These are phyloP conservation scores for Planococcus citri DNA, from an alignment of 1,140 invertebrate genomes.

Conservation along the genomic window DNA sequence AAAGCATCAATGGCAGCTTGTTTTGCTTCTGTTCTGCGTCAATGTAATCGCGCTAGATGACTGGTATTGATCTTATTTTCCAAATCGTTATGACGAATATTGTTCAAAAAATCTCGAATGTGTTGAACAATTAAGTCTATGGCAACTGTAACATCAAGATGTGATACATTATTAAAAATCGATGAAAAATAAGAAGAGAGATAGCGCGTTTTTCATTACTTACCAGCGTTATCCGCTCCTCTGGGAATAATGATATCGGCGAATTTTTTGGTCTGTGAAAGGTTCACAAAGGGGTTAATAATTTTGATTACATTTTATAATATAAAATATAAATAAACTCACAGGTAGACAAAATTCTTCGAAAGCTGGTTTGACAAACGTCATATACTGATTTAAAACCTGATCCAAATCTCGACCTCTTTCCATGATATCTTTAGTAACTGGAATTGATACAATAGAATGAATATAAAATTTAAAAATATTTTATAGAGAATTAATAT, in stretches of 20 bases:
- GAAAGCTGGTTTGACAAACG: constrained; percentile 95
- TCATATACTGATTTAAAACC: constrained; percentile 92
- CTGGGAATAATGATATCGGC: constrained; percentile 98
- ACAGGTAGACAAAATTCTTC: constrained; percentile 98
- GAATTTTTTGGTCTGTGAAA: constrained; percentile 94
- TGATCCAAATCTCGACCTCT: constrained; percentile 84
- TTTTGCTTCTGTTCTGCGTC: not conserved
- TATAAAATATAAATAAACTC: constrained; percentile 34
- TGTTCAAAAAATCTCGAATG: constrained; percentile 65
- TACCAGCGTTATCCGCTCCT: constrained; percentile 90
- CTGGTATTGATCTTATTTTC: not conserved
- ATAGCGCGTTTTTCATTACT: constrained; percentile 31
- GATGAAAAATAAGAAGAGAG: too few species aligned
- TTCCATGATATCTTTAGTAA: constrained; percentile 88
- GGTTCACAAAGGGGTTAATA: constrained; percentile 12
- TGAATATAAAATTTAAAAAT: not conserved
- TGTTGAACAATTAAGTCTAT: constrained; percentile 90
- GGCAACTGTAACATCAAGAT: constrained; percentile 70
- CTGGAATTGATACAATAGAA: constrained; percentile 41
- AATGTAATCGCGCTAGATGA: constrained; percentile 3
- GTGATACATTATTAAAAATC: constrained; percentile 25
- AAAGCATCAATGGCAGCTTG: not conserved
- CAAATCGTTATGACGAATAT: not conserved
- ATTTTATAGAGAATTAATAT: constrained; percentile 11
- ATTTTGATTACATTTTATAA: not conserved